Evolutionary conservation across 2,888 invertebrate species (phyloP).

Genomic region (Dendrolimus pini): DNA sequence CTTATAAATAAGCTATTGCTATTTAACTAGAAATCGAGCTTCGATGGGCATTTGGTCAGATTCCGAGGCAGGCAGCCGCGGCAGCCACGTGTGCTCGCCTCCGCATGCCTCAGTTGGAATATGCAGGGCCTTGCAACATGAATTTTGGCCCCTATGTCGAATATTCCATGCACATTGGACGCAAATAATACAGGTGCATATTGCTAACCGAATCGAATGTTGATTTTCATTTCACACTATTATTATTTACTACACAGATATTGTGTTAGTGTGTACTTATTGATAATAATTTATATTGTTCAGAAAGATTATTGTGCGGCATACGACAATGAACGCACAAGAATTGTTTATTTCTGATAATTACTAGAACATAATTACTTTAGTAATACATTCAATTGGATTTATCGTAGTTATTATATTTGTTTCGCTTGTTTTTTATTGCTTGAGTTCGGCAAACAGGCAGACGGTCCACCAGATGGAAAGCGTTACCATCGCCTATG

Average conservation of each 20-base stretch:
- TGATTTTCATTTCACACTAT: constrained; percentile 32
- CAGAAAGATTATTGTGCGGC: background rate
- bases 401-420: no score
- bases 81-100: constrained; percentile 69
- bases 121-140: constrained; percentile 60
- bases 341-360: background rate
- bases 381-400: no score
- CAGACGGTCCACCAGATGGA: no score
- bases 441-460: no score
- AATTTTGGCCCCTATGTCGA: constrained; percentile 66
- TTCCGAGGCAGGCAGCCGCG: constrained; percentile 62
- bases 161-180: constrained; percentile 61
- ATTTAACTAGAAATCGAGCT: constrained; percentile 67
- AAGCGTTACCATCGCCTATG: no score
- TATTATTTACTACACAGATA: constrained; percentile 12
- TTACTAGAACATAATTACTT: no score
- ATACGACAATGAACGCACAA: background rate
- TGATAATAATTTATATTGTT: constrained; percentile 23
- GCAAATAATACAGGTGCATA: constrained; percentile 54
- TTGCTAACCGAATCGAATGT: constrained; percentile 43
- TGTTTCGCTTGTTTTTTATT: no score
- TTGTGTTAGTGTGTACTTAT: constrained; percentile 24
- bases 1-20: constrained; percentile 67
- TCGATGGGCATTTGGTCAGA: constrained; percentile 73
- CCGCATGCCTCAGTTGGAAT: constrained; percentile 64